phyloP scores from a whole-genome alignment of 2,888 invertebrate genomes.

The Lasius platythorax region DNA sequence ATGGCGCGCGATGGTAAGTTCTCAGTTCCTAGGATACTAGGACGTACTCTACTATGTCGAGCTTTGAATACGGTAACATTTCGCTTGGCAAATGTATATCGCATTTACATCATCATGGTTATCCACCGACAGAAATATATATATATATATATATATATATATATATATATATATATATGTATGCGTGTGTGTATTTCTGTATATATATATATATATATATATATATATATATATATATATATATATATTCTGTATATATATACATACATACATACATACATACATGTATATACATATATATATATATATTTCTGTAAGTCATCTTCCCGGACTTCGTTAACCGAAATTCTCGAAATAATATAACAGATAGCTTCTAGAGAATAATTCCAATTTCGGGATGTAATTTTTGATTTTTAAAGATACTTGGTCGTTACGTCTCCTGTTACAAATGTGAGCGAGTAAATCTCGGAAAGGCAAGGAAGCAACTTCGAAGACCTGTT shows the following conservation, averaged over 20 bases:
- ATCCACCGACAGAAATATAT: background rate
- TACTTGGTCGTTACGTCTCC: background rate
- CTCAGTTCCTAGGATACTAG: background rate
- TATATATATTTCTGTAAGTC: background rate
- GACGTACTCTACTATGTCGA: constrained; percentile 1
- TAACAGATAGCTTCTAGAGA: background rate
- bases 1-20: constrained; percentile 27
- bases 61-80: constrained; percentile 37
- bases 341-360: background rate
- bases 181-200: too few species aligned
- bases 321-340: background rate
- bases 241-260: too few species aligned
- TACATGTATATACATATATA: background rate
- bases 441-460: constrained; percentile 32
- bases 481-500: constrained; percentile 37
- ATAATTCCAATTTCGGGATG: background rate
- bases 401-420: constrained; percentile 24
- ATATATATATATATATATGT: background rate
- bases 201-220: too few species aligned
- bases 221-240: too few species aligned
- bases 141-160: too few species aligned
- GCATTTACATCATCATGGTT: constrained; percentile 21
- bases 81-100: constrained; percentile 2
- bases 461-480: constrained; percentile 13
- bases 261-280: too few species aligned